A percentile compares a stretch with the other conserved stretches of the same genome.
These are phyloP conservation scores for Isotomurus palustris DNA, from an alignment of 2,888 invertebrate species.

Conservation along the genomic window DNA sequence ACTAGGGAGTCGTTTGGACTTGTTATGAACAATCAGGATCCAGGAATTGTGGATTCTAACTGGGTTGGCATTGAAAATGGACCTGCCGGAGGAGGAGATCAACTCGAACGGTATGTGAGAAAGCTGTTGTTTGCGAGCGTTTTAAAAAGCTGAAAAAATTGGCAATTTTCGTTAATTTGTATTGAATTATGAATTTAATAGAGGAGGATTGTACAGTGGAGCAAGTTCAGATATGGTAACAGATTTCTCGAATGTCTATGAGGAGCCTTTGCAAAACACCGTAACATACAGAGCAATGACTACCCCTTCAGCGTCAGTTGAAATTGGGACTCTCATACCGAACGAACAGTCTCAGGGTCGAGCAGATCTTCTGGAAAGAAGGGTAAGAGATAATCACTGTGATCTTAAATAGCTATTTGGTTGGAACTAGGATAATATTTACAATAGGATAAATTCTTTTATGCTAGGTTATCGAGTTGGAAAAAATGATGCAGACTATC, in stretches of 20 bases:
- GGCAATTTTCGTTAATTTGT: neutral
- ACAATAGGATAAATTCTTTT: too few species aligned
- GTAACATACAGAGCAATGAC: neutral
- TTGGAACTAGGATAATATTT: too few species aligned
- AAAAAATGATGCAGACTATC: conserved; percentile 21
- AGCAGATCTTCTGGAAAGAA: conserved; percentile 3
- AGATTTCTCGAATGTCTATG: conserved; percentile 33
- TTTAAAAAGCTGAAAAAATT: conserved; percentile 13
- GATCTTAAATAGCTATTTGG: too few species aligned
- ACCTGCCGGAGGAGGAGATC: neutral
- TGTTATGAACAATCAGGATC: conserved; percentile 7
- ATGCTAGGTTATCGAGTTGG: conserved; percentile 23
- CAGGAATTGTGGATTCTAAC: conserved; percentile 19
- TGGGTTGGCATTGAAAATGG: conserved; percentile 27
- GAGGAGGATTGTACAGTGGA: conserved; percentile 34
- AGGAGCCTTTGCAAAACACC: conserved; percentile 5
- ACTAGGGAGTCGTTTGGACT: conserved; percentile 21
- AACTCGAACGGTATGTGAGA: neutral
- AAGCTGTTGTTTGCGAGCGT: neutral
- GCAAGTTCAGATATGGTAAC: conserved; percentile 31
- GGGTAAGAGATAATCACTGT: conserved; percentile 9
- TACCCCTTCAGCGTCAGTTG: neutral
- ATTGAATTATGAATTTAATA: conserved; percentile 1
- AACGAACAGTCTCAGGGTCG: neutral
- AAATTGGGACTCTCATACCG: neutral